Conservation (phyloP, 2,113 vertebrate species). For the rat (Rattus norvegicus) region DNA sequence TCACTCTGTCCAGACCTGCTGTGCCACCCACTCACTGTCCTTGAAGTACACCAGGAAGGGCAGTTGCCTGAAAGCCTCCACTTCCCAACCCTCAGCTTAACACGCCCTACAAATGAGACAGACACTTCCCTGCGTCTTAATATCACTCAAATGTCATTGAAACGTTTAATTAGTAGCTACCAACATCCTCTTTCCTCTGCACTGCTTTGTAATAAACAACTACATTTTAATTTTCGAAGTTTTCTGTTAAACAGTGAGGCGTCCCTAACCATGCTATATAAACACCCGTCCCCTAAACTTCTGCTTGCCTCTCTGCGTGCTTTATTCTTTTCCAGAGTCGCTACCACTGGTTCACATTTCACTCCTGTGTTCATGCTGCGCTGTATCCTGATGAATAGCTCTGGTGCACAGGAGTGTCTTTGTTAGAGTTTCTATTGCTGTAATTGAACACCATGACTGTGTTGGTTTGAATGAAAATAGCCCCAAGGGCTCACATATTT, state of each 20-base stretch:
- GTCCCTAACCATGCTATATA: background rate
- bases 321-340: background rate
- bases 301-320: background rate
- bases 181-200: constrained; percentile 1
- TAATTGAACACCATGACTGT: background rate
- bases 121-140: background rate
- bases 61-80: background rate
- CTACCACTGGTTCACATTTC: background rate
- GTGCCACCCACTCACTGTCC: background rate
- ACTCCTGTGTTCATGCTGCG: background rate
- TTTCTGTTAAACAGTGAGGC: background rate
- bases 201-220: background rate
- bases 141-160: background rate
- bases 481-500: background rate
- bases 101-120: background rate
- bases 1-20: background rate
- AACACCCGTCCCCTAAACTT: background rate
- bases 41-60: too few species aligned
- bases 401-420: background rate
- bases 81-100: background rate
- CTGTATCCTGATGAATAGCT: background rate
- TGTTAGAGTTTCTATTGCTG: background rate
- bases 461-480: background rate
- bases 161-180: background rate
- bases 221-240: constrained; percentile 25